phyloP scores from a whole-genome alignment of 2,888 invertebrate genomes.

The Resseliella maxima region DNA sequence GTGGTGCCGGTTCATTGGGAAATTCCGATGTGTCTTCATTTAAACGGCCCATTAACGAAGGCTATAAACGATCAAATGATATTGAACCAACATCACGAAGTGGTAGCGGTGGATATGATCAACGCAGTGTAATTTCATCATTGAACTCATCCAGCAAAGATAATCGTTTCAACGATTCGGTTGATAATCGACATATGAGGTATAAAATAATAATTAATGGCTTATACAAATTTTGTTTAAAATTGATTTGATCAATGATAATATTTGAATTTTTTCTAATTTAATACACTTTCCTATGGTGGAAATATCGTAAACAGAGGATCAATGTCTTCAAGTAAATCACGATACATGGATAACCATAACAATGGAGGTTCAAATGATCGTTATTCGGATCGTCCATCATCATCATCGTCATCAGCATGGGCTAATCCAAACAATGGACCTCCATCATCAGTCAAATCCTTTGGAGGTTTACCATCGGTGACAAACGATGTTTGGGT shows the following conservation, averaged over 20 bases:
- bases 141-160: conserved; percentile 18
- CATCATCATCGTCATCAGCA: conserved; percentile 60
- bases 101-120: conserved; percentile 17
- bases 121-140: conserved; percentile 21
- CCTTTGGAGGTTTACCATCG: conserved; percentile 65
- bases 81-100: conserved; percentile 13
- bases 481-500: conserved; percentile 62
- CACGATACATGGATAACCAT: conserved; percentile 58
- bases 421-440: conserved; percentile 58
- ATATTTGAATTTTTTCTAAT: not conserved
- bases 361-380: conserved; percentile 51
- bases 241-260: conserved; percentile 9
- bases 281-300: not conserved
- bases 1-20: conserved; percentile 60
- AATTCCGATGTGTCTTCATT: conserved; percentile 18
- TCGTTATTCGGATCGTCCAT: conserved; percentile 60
- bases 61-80: not conserved
- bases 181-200: conserved; percentile 45
- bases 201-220: not conserved
- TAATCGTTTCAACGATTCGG: conserved; percentile 27
- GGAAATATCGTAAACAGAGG: conserved; percentile 13
- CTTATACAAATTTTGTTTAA: not conserved
- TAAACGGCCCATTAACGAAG: conserved; percentile 21
- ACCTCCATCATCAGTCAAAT: conserved; percentile 63
- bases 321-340: conserved; percentile 54